A percentile compares a stretch with the other conserved stretches of the same genome.
Evolutionary conservation across 1,140 invertebrate species (phyloP).

Genomic region (Calosoma granatense): DNA sequence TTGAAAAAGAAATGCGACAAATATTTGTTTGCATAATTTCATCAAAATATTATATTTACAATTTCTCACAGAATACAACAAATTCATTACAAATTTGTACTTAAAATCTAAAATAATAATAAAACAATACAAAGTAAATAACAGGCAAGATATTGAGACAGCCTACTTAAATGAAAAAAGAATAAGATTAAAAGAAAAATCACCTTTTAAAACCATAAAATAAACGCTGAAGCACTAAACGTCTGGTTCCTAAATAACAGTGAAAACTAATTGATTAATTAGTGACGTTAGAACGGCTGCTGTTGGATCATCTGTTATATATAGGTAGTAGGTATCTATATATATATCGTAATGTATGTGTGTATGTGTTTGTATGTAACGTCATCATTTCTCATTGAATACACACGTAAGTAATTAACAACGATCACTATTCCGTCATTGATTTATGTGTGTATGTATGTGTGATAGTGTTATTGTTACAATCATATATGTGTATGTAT

Average conservation of each 20-base stretch:
- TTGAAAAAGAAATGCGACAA: no score
- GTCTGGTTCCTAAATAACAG: slow-evolving; percentile 3
- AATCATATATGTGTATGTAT: no score
- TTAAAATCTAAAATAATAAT: not conserved
- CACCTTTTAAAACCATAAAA: slow-evolving; percentile 7
- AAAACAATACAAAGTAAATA: slow-evolving; percentile 9
- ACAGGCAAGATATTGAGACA: slow-evolving; percentile 4
- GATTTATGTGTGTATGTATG: no score
- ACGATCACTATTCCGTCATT: no score
- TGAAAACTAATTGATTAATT: not conserved
- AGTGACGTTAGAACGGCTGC: not conserved
- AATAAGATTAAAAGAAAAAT: no score
- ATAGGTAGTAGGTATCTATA: no score
- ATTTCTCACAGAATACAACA: slow-evolving; percentile 6
- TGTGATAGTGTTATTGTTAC: no score
- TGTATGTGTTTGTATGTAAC: no score
- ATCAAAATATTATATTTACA: slow-evolving; percentile 7
- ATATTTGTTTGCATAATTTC: slow-evolving; percentile 4
- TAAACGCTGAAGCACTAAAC: not conserved
- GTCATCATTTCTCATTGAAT: no score
- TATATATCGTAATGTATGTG: no score
- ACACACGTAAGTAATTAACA: no score
- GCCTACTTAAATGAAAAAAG: slow-evolving; percentile 6
- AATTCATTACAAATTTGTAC: slow-evolving; percentile 9
- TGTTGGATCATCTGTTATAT: not conserved